Evolutionary conservation across 2,797 vertebrate genomes (phyloP).

Genomic region (Urophycis tenuis): DNA sequence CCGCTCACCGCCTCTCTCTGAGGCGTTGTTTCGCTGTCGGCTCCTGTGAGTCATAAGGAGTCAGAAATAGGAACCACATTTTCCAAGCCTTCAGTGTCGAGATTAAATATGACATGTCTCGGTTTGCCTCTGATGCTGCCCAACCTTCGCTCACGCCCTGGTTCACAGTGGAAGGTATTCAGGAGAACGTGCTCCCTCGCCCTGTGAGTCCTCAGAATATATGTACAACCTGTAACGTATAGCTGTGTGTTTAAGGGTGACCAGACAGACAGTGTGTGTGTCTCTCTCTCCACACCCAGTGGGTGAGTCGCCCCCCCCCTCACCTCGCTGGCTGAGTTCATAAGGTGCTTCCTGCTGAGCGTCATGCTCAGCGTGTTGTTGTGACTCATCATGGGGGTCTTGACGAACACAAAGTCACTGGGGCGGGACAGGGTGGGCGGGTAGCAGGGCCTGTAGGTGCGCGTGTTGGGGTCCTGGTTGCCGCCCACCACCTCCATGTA

Average conservation of each 20-base stretch:
- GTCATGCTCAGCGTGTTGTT: conserved; percentile 79
- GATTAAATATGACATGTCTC: conserved; percentile 37
- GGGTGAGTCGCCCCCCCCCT: conserved; percentile 40
- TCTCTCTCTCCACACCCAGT: neutral
- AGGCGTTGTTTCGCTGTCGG: conserved; percentile 23
- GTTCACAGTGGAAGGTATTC: neutral
- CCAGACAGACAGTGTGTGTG: neutral
- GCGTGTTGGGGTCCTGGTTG: conserved; percentile 79
- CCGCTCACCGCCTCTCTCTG: conserved; percentile 15
- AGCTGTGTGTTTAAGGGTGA: neutral
- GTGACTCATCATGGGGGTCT: conserved; percentile 80
- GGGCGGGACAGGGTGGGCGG: conserved; percentile 86
- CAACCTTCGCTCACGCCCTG: neutral
- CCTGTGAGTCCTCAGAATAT: too few relatives aligned
- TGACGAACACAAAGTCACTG: conserved; percentile 89
- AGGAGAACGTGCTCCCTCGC: too few relatives aligned
- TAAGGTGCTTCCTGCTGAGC: conserved; percentile 76
- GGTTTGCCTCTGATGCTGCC: neutral
- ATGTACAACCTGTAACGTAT: neutral
- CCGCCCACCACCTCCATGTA: conserved; percentile 96
- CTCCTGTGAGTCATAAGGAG: conserved; percentile 18
- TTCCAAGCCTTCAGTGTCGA: conserved; percentile 11
- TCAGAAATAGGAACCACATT: conserved; percentile 31
- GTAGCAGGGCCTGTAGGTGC: conserved; percentile 87
- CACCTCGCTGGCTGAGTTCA: conserved; percentile 75